phyloP scores from a whole-genome alignment of 64 coral and sea anemone species.

The Pocillopora damicornis region DNA sequence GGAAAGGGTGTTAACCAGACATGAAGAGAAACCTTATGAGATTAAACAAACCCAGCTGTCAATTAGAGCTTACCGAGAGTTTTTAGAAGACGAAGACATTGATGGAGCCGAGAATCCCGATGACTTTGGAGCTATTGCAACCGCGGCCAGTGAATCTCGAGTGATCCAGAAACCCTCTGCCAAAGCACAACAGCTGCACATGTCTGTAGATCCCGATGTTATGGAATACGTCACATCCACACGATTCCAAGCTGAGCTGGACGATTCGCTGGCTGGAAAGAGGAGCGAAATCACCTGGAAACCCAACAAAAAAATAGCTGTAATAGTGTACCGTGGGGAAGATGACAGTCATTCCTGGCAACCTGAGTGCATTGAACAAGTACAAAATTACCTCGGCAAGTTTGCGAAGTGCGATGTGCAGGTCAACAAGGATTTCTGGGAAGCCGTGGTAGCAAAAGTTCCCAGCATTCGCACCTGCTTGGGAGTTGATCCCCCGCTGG shows the following conservation, averaged over 20 bases:
- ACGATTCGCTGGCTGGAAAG: background rate
- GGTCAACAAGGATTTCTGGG: slow-evolving; percentile 3
- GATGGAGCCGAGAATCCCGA: background rate
- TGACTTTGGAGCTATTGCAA: too few species aligned
- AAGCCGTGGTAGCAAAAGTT: background rate
- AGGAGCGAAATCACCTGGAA: slow-evolving; percentile 35
- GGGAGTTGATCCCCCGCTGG: background rate
- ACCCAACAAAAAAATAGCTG: background rate
- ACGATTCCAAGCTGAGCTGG: background rate
- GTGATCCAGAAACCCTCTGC: background rate
- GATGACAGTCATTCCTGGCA: slow-evolving; percentile 11
- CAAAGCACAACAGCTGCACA: slow-evolving; percentile 17
- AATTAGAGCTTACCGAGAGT: background rate
- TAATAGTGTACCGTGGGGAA: slow-evolving; percentile 17
- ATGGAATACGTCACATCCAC: slow-evolving; percentile 38
- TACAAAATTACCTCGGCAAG: slow-evolving; percentile 4
- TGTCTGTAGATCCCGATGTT: slow-evolving; percentile 47
- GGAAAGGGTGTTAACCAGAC: background rate
- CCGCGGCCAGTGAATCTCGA: background rate
- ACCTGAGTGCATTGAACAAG: slow-evolving; percentile 21
- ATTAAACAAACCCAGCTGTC: background rate
- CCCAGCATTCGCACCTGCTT: background rate
- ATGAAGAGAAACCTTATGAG: background rate
- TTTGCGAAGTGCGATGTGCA: slow-evolving; percentile 16
- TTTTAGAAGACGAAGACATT: background rate